These are phyloP conservation scores for Fragum whitleyi DNA, from an alignment of 2,888 invertebrate species.

Conservation along the genomic window DNA sequence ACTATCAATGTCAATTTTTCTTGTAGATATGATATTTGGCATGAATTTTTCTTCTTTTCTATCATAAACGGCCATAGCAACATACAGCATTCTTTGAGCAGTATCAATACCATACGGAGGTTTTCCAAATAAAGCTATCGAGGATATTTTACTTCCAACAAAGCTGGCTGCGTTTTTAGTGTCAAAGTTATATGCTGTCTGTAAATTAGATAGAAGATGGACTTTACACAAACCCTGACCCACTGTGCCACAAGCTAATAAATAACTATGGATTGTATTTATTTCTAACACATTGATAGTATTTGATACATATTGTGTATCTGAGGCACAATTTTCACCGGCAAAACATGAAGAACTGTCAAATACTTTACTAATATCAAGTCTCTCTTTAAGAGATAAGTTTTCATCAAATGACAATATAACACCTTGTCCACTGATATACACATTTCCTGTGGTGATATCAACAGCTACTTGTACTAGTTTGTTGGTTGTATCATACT, in stretches of 20 bases:
- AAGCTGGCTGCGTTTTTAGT: slow-evolving; percentile 51
- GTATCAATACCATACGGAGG: slow-evolving; percentile 37
- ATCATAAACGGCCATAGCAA: slow-evolving; percentile 56
- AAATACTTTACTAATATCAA: slow-evolving; percentile 34
- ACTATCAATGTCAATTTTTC: slow-evolving; percentile 38
- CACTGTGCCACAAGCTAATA: slow-evolving; percentile 57
- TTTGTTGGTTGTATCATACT: slow-evolving; percentile 27
- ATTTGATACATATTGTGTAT: slow-evolving; percentile 26
- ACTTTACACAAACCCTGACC: slow-evolving; percentile 55
- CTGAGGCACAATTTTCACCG: slow-evolving; percentile 9
- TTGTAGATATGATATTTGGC: slow-evolving; percentile 57
- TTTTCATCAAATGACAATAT: slow-evolving; percentile 43
- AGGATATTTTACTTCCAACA: slow-evolving; percentile 55
- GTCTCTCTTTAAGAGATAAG: slow-evolving; percentile 13
- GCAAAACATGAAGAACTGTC: slow-evolving; percentile 53
- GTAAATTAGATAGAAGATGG: slow-evolving; percentile 44
- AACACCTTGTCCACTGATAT: slow-evolving; percentile 52
- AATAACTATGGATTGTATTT: slow-evolving; percentile 45
- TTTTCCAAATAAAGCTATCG: slow-evolving; percentile 52
- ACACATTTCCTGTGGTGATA: slow-evolving; percentile 33
- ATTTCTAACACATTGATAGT: slow-evolving; percentile 47
- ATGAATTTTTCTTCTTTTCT: slow-evolving; percentile 47
- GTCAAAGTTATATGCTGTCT: slow-evolving; percentile 31
- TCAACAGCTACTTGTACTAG: slow-evolving; percentile 41
- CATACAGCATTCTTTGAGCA: slow-evolving; percentile 46